phyloP scores from a whole-genome alignment of 2,797 vertebrate species.

The Rhinoraja longicauda region DNA sequence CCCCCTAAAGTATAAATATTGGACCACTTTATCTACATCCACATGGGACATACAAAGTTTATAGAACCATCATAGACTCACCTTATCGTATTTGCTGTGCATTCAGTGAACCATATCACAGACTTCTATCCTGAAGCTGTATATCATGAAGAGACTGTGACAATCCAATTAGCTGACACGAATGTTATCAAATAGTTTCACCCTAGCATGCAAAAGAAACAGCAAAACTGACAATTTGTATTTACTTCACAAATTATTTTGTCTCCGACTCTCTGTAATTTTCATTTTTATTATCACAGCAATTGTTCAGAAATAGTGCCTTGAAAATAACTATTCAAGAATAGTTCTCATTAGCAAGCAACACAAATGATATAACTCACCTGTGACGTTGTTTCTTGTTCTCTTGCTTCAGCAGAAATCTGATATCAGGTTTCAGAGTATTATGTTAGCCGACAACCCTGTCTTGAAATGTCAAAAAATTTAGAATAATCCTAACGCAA shows the following conservation, averaged over 20 bases:
- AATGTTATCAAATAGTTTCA: too few relatives aligned
- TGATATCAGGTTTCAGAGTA: neutral
- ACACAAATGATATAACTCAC: neutral
- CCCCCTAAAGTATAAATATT: too few relatives aligned
- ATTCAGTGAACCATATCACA: too few relatives aligned
- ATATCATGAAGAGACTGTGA: too few relatives aligned
- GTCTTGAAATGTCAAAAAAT: neutral
- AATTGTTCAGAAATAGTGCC: neutral
- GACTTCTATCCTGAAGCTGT: too few relatives aligned
- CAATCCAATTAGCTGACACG: too few relatives aligned
- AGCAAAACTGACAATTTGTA: neutral
- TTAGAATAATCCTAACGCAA: neutral
- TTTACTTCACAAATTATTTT: neutral
- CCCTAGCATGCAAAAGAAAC: neutral
- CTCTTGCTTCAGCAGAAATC: slow-evolving; percentile 1
- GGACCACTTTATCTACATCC: too few relatives aligned
- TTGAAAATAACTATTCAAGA: neutral
- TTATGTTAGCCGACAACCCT: neutral
- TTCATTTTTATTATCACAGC: neutral
- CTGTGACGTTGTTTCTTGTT: neutral
- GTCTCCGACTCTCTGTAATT: too few relatives aligned
- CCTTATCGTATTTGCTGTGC: too few relatives aligned
- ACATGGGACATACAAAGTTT: too few relatives aligned
- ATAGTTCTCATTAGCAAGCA: neutral
- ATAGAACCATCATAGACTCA: too few relatives aligned